Conservation (phyloP, 2,113 vertebrate genomes). For the Pardalotus punctatus region DNA sequence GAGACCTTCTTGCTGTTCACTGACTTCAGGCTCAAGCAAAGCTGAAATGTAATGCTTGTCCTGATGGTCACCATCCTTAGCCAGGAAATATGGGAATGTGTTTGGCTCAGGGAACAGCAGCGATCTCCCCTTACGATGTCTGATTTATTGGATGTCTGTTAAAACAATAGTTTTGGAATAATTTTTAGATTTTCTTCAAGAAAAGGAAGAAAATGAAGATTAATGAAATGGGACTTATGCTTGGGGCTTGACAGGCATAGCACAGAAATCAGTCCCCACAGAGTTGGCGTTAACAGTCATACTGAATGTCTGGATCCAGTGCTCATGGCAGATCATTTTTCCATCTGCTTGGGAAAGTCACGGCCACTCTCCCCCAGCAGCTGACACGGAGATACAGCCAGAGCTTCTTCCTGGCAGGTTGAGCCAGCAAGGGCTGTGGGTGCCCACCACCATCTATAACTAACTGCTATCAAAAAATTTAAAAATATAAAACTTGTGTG, state of each 20-base stretch:
- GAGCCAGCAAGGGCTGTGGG: background rate
- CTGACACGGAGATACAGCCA: background rate
- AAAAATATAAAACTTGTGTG: background rate
- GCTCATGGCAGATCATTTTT: slow-evolving; percentile 2
- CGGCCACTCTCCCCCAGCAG: background rate
- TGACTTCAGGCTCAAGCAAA: slow-evolving; percentile 10
- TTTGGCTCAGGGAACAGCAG: background rate
- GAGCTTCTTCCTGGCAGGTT: background rate
- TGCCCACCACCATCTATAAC: background rate
- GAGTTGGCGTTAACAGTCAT: background rate
- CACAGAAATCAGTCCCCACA: background rate
- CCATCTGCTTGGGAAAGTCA: slow-evolving; percentile 41
- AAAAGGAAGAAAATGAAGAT: slow-evolving; percentile 4
- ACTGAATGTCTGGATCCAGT: background rate
- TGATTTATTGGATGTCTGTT: background rate
- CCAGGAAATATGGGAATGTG: background rate
- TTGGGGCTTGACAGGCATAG: background rate
- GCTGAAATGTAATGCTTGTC: background rate
- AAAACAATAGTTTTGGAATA: background rate
- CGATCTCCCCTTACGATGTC: background rate
- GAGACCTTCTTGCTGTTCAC: background rate
- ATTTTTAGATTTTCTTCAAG: slow-evolving; percentile 1
- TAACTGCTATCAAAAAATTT: background rate
- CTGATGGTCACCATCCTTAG: slow-evolving; percentile 3
- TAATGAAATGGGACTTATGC: background rate